Evolutionary conservation across 23 tunicate genomes (phyloP), one percentile per base, ranked within the genome.

Genomic region (Oikopleura vanhoeffeni): DNA sequence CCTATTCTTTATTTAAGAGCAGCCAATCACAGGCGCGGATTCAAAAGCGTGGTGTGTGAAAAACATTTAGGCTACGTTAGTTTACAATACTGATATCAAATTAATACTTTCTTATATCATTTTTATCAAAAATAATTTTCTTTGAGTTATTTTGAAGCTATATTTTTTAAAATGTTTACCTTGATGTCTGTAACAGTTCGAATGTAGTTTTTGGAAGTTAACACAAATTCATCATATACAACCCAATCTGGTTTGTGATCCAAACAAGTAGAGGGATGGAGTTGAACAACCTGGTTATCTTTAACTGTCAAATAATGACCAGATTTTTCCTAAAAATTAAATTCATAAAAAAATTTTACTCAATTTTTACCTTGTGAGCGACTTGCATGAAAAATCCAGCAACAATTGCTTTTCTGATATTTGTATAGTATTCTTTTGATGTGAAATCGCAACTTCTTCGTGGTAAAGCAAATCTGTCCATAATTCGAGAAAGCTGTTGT

Each of bases 201-300:
- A 39, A 92, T 92, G 86, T 92, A 92, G 67, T 92, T 92, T 86
- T 92, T 92, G 39, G 97, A 89, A 39, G 97, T 92, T 40, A 92
- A 88, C 39, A 92, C 97, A 41, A 92, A 92, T 40, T 92, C 97
- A 67, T 92, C 89, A 85, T 92, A 92, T 27, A 92, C 76, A 75
- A 92, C 97, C 97, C 97, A 92, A 57, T 92, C 97, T n/a, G 97
- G 97, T 67, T 92, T 92, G 89, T 92, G 97, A 85, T 92, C 97
- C 40, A 92, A 90, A 67, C 97, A 92, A 0, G 97, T 92, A 32
- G 97, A 92, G 2, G 97, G 97, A 57, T 92, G 97, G 24, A 92
- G 89, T 76, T 92, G 97, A 84, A 92, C 97, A 4, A 89, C 88
- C 71, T 92, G 97, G 87, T 92, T 92, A 87, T 92, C 97, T 84